phyloP scores from a whole-genome alignment of 2,113 vertebrate species.

The Pseudopipra pipra region DNA sequence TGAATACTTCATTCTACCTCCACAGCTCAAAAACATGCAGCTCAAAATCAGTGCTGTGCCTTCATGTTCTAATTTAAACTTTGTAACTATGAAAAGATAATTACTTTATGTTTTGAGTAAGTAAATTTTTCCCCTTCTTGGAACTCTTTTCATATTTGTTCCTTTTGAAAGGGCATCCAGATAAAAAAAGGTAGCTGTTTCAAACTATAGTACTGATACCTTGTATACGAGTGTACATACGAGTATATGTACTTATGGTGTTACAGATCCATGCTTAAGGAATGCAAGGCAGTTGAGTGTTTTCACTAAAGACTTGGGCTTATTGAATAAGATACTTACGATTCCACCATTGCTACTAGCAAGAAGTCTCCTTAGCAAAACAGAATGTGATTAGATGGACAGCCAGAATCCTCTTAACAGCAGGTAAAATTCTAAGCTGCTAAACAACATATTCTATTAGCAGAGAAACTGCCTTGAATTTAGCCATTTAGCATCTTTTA shows the following conservation, averaged over 20 bases:
- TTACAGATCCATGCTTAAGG: background rate
- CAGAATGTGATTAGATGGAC: background rate
- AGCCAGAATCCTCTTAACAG: background rate
- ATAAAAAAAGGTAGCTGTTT: background rate
- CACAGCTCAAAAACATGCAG: background rate
- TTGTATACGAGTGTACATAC: background rate
- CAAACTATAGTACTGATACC: background rate
- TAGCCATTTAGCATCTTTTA: background rate
- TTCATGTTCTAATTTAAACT: slow-evolving; percentile 17
- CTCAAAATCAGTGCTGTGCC: background rate
- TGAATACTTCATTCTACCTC: slow-evolving; percentile 21
- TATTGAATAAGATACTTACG: background rate
- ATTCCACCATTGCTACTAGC: background rate
- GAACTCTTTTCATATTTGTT: background rate
- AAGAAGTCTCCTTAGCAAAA: background rate
- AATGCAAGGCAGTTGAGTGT: background rate
- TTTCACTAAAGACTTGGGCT: background rate
- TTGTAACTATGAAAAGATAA: slow-evolving; percentile 30
- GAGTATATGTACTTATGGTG: background rate
- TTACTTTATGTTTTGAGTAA: slow-evolving; percentile 1
- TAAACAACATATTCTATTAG: background rate
- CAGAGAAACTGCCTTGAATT: background rate
- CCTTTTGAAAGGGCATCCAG: background rate
- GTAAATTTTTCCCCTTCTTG: background rate
- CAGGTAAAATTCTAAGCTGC: background rate